Percentiles rank a stretch among this genome's conserved stretches.
Conservation (phyloP, 1,140 invertebrate genomes). For the Cyphomyrmex costatus region DNA sequence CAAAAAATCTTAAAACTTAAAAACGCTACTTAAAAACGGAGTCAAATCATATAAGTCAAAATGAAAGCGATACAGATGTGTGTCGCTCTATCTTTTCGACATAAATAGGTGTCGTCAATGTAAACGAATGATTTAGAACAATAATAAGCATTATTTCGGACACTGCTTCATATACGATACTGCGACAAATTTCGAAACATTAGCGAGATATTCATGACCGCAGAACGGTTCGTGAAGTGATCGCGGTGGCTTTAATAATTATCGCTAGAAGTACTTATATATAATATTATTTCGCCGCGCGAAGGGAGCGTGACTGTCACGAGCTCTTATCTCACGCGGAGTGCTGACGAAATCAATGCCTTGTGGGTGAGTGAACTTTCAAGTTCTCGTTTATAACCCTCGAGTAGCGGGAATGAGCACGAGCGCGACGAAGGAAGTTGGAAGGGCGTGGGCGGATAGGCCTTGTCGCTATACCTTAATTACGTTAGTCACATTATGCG, state of each 20-base stretch:
- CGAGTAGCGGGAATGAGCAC: neutral
- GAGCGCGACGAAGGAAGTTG: slow-evolving; percentile 36
- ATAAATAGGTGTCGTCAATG: neutral
- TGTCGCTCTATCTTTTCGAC: neutral
- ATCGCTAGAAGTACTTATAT: neutral
- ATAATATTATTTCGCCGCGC: no score
- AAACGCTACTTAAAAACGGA: no score
- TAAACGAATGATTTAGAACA: neutral
- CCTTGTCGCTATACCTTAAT: slow-evolving; percentile 67
- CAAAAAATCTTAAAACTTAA: no score
- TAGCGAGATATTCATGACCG: neutral
- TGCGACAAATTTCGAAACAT: neutral
- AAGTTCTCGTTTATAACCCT: slow-evolving; percentile 42
- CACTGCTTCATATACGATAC: neutral
- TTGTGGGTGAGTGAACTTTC: slow-evolving; percentile 36
- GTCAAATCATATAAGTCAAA: no score
- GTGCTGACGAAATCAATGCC: slow-evolving; percentile 48
- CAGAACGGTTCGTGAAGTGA: neutral
- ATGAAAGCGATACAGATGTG: neutral
- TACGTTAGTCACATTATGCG: slow-evolving; percentile 75
- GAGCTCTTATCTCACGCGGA: slow-evolving; percentile 25
- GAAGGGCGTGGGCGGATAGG: slow-evolving; percentile 31
- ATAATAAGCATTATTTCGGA: neutral
- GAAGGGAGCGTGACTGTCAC: slow-evolving; percentile 29
- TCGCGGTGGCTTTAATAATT: slow-evolving; percentile 1